Base-by-base conservation (phyloP, 1,140 invertebrate genomes). In the Ganaspis sp. region DNA sequence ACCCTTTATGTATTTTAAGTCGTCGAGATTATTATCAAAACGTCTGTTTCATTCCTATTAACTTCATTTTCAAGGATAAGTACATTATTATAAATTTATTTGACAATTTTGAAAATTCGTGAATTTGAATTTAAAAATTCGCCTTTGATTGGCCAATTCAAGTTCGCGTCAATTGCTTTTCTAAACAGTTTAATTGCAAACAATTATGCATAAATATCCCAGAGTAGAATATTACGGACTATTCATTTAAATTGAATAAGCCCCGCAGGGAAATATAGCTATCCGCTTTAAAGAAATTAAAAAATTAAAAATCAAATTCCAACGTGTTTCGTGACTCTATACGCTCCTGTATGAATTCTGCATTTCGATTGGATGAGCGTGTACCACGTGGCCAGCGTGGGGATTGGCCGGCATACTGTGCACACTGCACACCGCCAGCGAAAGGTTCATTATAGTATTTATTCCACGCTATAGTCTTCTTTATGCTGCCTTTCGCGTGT, bases 391-490 rank as follows among this genome's bases (percentile, higher is more conserved):
- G 75, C 34, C 70, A 69, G 17, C 81, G 82, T 76, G 84, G 85
- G 86, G 84, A 87, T 87, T 86, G 86, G 86, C 80, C 81, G 84
- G 79, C 45, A 49, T 75, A 64, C 53, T 75, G 40, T 70, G 70
- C 75, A 76, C 79, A 76, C 70, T 64, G 49, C 74, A 84, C 76
- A 81, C 78, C 84, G 80, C 83, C 83, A 81, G 80, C 81, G 76
- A 81, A 80, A 82, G 84, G 84, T 81, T 88, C 86, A 29, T 84
- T 85, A 37, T 78, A 79, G 83, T 85, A 84, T 88, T 87, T 85
- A 85, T 80, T 80, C 76, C 81, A 82, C 81, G 81, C 75, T 81
- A 82, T 86, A 87, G 85, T 74, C 76, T 80, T 78, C 15, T 49
- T 34, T 34, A 34, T 42, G 70, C 70, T 81, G 73, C 78, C 75